Evolutionary conservation across 92 coral and sea anemone species (phyloP).

Genomic region (Montipora capitata): DNA sequence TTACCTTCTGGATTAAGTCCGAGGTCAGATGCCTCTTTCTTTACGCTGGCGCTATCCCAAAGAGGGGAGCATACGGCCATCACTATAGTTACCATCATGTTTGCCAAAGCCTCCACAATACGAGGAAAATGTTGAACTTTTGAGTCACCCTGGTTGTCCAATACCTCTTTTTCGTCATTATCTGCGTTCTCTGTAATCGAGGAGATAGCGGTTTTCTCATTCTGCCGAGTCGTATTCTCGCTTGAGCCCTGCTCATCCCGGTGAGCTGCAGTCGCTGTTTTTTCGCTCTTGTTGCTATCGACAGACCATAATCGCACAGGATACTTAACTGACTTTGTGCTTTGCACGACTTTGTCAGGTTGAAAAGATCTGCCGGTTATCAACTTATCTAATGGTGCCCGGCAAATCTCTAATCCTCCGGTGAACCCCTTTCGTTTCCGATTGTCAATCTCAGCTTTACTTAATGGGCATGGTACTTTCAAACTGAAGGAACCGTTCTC

Average conservation of each 20-base stretch:
- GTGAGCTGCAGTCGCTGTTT: background rate
- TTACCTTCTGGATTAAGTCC: background rate
- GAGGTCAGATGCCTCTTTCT: no score
- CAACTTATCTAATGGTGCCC: background rate
- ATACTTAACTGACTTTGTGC: background rate
- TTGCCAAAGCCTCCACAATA: background rate
- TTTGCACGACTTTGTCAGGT: background rate
- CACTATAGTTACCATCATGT: background rate
- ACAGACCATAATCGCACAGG: constrained; percentile 8
- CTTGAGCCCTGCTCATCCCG: background rate
- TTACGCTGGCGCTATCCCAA: background rate
- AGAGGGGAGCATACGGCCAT: background rate
- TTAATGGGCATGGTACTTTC: background rate
- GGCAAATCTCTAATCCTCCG: background rate
- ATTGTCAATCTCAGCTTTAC: background rate
- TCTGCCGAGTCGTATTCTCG: background rate
- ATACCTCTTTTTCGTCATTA: no score
- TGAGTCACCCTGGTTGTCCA: no score
- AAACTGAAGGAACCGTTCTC: background rate
- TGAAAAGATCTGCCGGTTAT: background rate
- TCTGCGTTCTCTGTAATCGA: background rate
- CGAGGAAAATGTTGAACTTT: background rate
- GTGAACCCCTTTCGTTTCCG: background rate
- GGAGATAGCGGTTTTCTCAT: background rate
- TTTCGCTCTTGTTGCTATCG: background rate